These are phyloP conservation scores for Drosophila sucinea DNA, from an alignment of 1,140 invertebrate species.

Conservation along the genomic window DNA sequence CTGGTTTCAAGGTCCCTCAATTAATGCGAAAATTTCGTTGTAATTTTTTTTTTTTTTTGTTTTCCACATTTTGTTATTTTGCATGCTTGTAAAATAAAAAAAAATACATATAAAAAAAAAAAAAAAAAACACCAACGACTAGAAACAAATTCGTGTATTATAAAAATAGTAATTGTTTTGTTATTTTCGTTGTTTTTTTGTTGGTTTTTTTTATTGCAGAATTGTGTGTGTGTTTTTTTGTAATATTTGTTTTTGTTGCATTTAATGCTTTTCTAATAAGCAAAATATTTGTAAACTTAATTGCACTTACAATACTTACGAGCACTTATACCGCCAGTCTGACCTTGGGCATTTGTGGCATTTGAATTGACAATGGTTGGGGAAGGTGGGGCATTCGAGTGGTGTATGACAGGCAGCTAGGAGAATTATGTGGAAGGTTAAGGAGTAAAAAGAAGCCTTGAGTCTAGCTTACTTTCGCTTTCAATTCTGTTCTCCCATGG, in stretches of 20 bases:
- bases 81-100: slow-evolving; percentile 65
- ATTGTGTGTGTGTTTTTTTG: slow-evolving; percentile 35
- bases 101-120: slow-evolving; percentile 42
- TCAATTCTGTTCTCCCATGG: background rate
- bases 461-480: background rate
- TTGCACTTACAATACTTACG: slow-evolving; percentile 48
- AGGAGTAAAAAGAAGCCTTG: background rate
- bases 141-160: slow-evolving; percentile 73
- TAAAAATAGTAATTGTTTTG: slow-evolving; percentile 78
- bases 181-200: slow-evolving; percentile 32
- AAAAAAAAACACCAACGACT: slow-evolving; percentile 35
- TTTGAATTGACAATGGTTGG: slow-evolving; percentile 33
- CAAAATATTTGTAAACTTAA: slow-evolving; percentile 74
- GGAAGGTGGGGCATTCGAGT: slow-evolving; percentile 10
- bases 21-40: slow-evolving; percentile 80
- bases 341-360: slow-evolving; percentile 61
- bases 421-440: slow-evolving; percentile 6
- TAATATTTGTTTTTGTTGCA: slow-evolving; percentile 9
- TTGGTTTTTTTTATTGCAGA: slow-evolving; percentile 37
- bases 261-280: slow-evolving; percentile 77
- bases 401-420: background rate
- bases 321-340: slow-evolving; percentile 20
- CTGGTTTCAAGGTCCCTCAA: slow-evolving; percentile 78
- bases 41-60: slow-evolving; percentile 50
- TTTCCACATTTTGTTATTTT: slow-evolving; percentile 35